Base-by-base conservation (phyloP, 2,797 vertebrate species). In the Danio albolineatus region DNA sequence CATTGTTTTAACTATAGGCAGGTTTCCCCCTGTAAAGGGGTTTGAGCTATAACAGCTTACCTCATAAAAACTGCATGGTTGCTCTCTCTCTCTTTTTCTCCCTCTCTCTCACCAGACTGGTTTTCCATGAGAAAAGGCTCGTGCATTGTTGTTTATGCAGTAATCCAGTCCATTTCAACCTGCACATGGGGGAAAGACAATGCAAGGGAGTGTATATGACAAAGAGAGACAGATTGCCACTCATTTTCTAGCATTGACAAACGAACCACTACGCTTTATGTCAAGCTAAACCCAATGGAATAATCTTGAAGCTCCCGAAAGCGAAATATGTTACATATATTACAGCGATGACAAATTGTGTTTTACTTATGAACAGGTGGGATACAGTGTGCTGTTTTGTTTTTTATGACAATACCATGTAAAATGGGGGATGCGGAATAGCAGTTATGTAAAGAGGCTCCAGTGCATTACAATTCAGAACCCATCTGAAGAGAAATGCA, bases 41-140 rank as follows among this genome's bases (percentile, higher is more conserved):
- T 85, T 83, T 78, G 79, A 87, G 83, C 73, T 79, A 57, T 70
- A 67, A 83, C 82, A 86, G 75, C 86, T 85, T 80, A 79, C 67
- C 83, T 90, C 85, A 90, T 89, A 82, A 89, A 87, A 89, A 88
- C 76, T 90, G 87, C 84, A 88, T 89, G 82, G 75, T 76, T 59
- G 44, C 39, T n/a, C 49, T 16, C 70, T 41, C 17, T 84, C 17
- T 84, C 65, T 51, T 54, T n/a, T n/a, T 73, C 69, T 59, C 41
- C 6, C 49, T n/a, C 61, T 43, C 19, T 84, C 61, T 74, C 67
- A 53, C 49, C 70, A 53, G 61, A 60, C 54, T 71, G 60, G 21
- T 56, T 62, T 61, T 49, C 43, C 49, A 59, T 14, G 28, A 43
- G 9, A 78, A 61, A n/a, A 21, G 36, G 13, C 36, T 70, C 7